A percentile compares a stretch with the other conserved stretches of the same genome.
Evolutionary conservation across 2,888 invertebrate genomes (phyloP).

Genomic region (Metacarcinus magister): DNA sequence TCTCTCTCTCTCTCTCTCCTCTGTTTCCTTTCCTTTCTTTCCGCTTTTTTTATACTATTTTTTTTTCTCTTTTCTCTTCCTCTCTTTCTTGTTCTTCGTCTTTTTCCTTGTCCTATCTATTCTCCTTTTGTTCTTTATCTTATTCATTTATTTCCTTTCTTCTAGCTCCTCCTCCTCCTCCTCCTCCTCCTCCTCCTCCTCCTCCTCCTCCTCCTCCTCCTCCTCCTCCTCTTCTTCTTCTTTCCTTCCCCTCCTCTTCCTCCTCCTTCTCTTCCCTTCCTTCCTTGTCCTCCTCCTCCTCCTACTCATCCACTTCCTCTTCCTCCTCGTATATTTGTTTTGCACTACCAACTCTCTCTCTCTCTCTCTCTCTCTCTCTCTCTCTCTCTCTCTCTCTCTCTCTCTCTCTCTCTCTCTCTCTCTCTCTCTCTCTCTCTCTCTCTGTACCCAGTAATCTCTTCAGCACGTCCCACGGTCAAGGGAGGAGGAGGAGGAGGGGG

Average conservation of each 20-base stretch:
- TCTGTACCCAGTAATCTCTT: background rate
- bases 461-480: constrained; percentile 36
- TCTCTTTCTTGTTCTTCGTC: background rate
- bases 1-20: background rate
- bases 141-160: background rate
- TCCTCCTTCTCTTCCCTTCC: background rate
- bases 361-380: constrained; percentile 40
- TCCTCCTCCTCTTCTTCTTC: background rate
- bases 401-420: constrained; percentile 65
- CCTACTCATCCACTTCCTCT: background rate
- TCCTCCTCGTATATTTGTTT: too few species aligned
- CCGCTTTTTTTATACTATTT: background rate
- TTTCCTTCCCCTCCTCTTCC: background rate
- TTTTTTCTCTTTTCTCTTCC: background rate
- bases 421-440: constrained; percentile 59
- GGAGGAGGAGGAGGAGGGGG: constrained; percentile 17
- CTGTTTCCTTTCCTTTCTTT: background rate
- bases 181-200: background rate
- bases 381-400: constrained; percentile 65
- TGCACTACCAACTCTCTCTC: background rate
- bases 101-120: background rate
- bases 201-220: background rate
- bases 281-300: background rate
- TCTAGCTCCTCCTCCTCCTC: background rate
- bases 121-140: background rate